phyloP scores from a whole-genome alignment of 2,797 vertebrate genomes.

The Monodelphis domestica region DNA sequence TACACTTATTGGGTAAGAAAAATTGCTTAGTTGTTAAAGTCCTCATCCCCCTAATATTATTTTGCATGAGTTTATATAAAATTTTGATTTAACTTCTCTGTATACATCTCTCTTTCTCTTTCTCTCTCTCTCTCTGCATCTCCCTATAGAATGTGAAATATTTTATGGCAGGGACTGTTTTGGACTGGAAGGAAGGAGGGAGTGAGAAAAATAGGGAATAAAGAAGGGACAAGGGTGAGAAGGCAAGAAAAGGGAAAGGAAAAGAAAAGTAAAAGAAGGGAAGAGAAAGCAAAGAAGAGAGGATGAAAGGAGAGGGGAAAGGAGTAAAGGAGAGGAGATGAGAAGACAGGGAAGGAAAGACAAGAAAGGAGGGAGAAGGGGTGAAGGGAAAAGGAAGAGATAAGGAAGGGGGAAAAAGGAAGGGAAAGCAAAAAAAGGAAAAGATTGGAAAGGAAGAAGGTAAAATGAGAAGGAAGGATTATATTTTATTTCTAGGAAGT shows the following conservation, averaged over 20 bases:
- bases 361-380: neutral
- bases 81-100: neutral
- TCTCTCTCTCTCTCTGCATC: neutral
- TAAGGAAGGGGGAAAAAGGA: too few species aligned
- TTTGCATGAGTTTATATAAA: neutral
- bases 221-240: too few species aligned
- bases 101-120: neutral
- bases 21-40: neutral
- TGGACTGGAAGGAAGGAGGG: neutral
- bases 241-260: neutral
- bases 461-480: neutral
- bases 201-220: neutral
- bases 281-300: accelerated
- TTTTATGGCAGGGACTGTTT: neutral
- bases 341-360: neutral
- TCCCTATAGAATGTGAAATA: neutral
- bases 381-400: neutral
- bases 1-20: neutral
- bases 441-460: neutral
- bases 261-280: neutral
- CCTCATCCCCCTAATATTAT: too few species aligned
- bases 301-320: neutral
- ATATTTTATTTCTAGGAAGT: neutral
- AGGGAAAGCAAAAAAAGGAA: neutral
- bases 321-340: neutral